Base-by-base conservation (phyloP, 92 coral and sea anemone genomes). In the Epizoanthus scotinus region DNA sequence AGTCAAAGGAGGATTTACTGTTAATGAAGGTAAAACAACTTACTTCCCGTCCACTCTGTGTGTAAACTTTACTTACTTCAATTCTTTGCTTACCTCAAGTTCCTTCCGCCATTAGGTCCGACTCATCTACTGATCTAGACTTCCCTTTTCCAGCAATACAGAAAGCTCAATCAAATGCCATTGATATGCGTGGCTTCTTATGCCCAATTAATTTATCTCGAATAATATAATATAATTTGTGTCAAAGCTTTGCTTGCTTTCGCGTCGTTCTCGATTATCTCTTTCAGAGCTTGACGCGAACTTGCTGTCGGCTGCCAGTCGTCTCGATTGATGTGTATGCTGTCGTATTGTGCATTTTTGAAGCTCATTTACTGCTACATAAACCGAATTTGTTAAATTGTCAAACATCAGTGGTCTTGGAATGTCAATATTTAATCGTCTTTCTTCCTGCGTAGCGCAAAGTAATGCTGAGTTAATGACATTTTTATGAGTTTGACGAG, bases 401-500 rank as follows among this genome's bases (percentile, higher is more conserved):
- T 22, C 44, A 56, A 64, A 29, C 70, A 29, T 64, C 31, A 29
- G 44, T 64, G 70, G 70, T 17, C 70, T 29, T 36, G 81, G 81
- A 75, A 58, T 75, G 67, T 75, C 68, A 75, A 75, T 75, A 75
- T 75, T 75, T 38, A 55, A 36, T 59, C 67, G 31, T 57, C 81
- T 73, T 36, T 60, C 63, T 59, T 24, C 29, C 27, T 22, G 38
- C 63, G 69, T 67, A 75, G 61, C 40, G 59, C 20, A 74, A 75
- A n/a, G 59, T 75, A 75, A 75, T 75, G 36, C 68, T 25, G 57
- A 59, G 50, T 75, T 75, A 75, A 75, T 75, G 68, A 75, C 68
- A 60, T 67, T 75, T 75, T 75, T 75, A 75, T 21, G 29, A 58
- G 27, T 49, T 75, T 59, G 49, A 75, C 29, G 56, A 60, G 59